phyloP scores from a whole-genome alignment of 2,113 vertebrate genomes.

The Salvelinus fontinalis region DNA sequence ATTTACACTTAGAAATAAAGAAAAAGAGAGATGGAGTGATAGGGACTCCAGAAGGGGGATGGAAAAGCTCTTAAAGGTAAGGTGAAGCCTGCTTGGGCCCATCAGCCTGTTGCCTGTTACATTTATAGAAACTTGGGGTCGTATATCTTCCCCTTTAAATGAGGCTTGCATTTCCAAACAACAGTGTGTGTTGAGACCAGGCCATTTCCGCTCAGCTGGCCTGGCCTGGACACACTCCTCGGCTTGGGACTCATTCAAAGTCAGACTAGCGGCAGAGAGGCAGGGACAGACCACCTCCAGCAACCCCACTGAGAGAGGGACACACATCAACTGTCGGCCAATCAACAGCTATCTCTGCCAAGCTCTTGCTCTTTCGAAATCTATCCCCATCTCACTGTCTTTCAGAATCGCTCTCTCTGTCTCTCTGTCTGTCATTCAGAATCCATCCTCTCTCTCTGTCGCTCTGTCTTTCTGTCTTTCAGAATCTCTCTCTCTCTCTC shows the following conservation, averaged over 20 bases:
- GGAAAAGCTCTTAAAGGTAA: constrained; percentile 48
- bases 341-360: not conserved
- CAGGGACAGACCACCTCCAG: not conserved
- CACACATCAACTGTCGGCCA: not conserved
- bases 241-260: no score
- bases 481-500: no score
- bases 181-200: constrained; percentile 16
- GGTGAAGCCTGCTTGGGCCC: constrained; percentile 30
- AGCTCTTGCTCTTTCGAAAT: not conserved
- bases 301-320: constrained; percentile 4
- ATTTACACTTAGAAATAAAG: no score
- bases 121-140: constrained; percentile 41
- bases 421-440: no score
- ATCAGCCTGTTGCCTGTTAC: constrained; percentile 36
- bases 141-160: constrained; percentile 53
- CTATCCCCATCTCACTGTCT: not conserved
- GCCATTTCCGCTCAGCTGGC: constrained; percentile 41
- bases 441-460: not conserved
- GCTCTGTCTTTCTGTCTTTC: not conserved
- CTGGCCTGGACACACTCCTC: not conserved
- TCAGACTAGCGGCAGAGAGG: no score
- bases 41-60: constrained; percentile 2
- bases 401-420: not conserved
- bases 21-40: constrained; percentile 15
- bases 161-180: constrained; percentile 47